Base-by-base conservation (phyloP, 2,888 invertebrate genomes). In the Tubiluchus corallicola region DNA sequence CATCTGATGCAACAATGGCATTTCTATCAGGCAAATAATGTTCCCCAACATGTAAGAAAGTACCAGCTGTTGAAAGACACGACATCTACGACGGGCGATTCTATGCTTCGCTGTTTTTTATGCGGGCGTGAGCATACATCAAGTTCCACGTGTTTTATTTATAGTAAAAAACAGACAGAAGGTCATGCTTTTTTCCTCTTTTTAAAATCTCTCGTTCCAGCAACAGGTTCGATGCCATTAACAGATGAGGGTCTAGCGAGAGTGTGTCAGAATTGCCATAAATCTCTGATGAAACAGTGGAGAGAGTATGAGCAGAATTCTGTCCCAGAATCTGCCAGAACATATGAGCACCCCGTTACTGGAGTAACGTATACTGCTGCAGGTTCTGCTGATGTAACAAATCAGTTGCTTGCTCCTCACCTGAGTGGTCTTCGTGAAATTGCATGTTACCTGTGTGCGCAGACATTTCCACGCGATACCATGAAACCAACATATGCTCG, bases 101-200 rank as follows among this genome's bases (percentile, higher is more conserved):
- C 76, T 43, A 84, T 85, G 65, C 77, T 85, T 40, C 29, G 29
- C 29, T 88, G 88, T 68, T 88, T 84, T 67, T 82, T 82, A 45
- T 88, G 88, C 66, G 82, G 82, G 38, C 73, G 76, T 53, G 75
- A 79, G 59, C 79, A 79, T 59, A 77, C 80, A 47, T 78, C 79
- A 47, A 78, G 79, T 62, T 73, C 82, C 57, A 55, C 57, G 21
- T 72, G 83, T 50, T 73, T 83, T 54, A 73, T 87, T 46, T 84
- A 83, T 65, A 82, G 82, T 66, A 78, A 79, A 60, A 74, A 79
- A 43, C 82, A 83, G 66, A 76, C 78, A 1, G 83, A 83, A 59
- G 71, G 79, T 47, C 85, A 88, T 65, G 82, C 85, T 43, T 87
- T 80, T 65, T 88, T 82, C 68, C 84, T 88, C 13, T 84, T 84